Evolutionary conservation across 2,797 vertebrate species (phyloP).

Genomic region (Mus spretus): DNA sequence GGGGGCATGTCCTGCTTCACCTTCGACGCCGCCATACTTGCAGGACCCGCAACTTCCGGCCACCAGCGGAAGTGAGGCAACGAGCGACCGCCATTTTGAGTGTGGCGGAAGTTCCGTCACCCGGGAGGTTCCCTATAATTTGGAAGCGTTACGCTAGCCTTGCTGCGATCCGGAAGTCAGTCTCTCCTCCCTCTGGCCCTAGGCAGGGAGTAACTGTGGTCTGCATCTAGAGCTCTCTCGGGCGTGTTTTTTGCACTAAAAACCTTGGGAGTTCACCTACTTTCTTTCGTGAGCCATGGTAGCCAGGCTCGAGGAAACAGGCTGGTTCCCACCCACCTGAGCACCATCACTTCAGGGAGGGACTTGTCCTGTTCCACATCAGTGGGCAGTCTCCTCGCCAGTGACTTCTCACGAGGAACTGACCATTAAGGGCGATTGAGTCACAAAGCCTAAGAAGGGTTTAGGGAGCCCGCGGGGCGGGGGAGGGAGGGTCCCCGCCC

Average conservation of each 20-base stretch:
- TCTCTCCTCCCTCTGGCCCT: neutral
- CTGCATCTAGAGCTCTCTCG: neutral
- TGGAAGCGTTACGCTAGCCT: neutral
- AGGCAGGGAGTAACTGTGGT: neutral
- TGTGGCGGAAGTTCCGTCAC: conserved; percentile 71
- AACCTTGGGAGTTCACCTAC: neutral
- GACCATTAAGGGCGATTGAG: conserved; percentile 49
- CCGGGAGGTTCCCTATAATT: too few relatives aligned
- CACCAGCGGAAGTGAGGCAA: conserved; percentile 58
- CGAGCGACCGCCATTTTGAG: neutral
- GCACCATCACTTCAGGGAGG: neutral
- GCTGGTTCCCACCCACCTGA: neutral
- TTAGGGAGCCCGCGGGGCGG: neutral
- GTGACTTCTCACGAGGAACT: conserved; percentile 13
- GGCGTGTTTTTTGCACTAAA: conserved; percentile 15
- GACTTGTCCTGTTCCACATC: neutral
- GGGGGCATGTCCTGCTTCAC: conserved; percentile 99
- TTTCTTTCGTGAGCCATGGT: neutral
- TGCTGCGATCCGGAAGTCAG: neutral
- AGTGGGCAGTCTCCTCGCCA: neutral
- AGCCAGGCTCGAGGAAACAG: neutral
- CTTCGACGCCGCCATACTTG: conserved; percentile 95
- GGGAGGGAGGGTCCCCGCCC: conserved; percentile 16
- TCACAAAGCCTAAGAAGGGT: conserved; percentile 72
- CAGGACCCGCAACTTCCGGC: neutral